Conservation (phyloP, 2,113 vertebrate species). For the Actenoides lindsayi region DNA sequence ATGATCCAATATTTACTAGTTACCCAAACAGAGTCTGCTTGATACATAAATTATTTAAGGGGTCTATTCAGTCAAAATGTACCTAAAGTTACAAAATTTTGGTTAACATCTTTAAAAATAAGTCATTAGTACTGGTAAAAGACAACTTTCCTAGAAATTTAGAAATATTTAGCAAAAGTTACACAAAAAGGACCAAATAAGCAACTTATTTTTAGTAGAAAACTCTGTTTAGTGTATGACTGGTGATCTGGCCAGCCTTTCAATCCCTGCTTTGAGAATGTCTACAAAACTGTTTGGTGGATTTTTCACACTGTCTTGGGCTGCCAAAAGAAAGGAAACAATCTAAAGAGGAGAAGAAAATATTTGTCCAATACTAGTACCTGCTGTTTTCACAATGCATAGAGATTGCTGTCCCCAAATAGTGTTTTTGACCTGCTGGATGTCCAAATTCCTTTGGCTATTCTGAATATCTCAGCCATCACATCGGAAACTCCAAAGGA, state of each 20-base stretch:
- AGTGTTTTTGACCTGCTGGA: background rate
- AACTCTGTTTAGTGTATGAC: constrained; percentile 47
- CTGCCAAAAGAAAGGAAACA: background rate
- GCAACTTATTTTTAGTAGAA: constrained; percentile 70
- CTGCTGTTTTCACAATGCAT: background rate
- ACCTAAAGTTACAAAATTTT: constrained; percentile 65
- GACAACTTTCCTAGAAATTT: constrained; percentile 73
- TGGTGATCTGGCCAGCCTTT: background rate
- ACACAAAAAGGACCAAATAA: constrained; percentile 75
- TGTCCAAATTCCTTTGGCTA: background rate
- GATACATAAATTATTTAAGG: constrained; percentile 64
- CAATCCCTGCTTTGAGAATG: background rate
- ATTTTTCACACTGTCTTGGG: background rate
- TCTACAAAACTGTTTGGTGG: background rate
- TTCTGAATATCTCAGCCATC: background rate
- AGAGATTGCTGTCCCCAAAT: background rate
- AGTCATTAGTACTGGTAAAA: constrained; percentile 68
- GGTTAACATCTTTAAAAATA: constrained; percentile 63
- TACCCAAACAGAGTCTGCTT: constrained; percentile 68
- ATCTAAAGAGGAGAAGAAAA: background rate
- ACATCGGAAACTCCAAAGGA: background rate
- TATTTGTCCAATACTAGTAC: background rate
- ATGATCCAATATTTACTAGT: constrained; percentile 59
- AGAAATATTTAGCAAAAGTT: constrained; percentile 79
- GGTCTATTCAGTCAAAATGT: constrained; percentile 63